Evolutionary conservation across 2,888 invertebrate genomes (phyloP), one percentile per base, ranked within the genome.

Genomic region (Lasioglossum vierecki): DNA sequence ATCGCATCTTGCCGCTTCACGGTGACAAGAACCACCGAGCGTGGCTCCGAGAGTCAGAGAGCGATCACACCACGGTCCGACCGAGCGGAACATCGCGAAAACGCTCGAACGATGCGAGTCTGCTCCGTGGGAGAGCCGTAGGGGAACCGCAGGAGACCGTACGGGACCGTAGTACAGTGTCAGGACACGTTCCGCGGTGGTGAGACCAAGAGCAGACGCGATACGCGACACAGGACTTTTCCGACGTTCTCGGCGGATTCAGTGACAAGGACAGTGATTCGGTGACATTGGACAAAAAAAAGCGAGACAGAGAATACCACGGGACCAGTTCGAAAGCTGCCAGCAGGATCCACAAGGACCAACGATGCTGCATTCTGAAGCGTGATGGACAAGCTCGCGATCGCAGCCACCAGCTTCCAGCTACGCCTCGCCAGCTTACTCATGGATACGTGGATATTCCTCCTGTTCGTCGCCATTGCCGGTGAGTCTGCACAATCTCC

Each of bases 381-480:
- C 88, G 85, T 91, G 91, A 91, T 91, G 91, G 91, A 87, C 85
- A 91, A 77, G 70, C 81, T 82, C 78, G 79, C 76, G 66, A 76
- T 72, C 84, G 76, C 84, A 86, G 77, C 75, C 77, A 88, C 60
- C 84, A 80, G 84, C 83, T 78, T 83, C 76, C 87, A 85, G 80
- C 83, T 88, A 86, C 91, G 89, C 83, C 86, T 90, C 79, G 84
- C 88, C 91, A 88, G 91, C 84, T 83, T 86, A 88, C 88, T 91
- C 92, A 92, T 93, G 93, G 92, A 93, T 91, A 91, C 89, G 80
- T 92, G 92, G 93, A 91, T 92, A 89, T 88, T 92, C 83, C 87
- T 91, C 81, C 87, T 92, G 85, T 89, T 93, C 91, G 93, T 92
- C 88, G 92, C 92, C 89, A 92, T 92, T 88, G 92, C 92, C 91